Conservation (phyloP, 2,888 invertebrate species). For the Xylophagus ater region DNA sequence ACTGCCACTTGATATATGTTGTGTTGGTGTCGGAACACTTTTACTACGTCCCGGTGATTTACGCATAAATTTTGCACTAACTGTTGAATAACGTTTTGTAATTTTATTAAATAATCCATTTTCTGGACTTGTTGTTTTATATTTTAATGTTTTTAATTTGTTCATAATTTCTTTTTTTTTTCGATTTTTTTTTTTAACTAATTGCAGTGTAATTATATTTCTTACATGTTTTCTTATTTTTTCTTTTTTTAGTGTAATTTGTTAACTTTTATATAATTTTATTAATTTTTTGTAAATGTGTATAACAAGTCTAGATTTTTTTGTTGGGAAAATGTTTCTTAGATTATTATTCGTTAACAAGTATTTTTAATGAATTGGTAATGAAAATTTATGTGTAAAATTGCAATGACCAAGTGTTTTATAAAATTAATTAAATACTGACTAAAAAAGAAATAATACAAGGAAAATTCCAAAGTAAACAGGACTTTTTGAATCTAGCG, state of each 20-base stretch:
- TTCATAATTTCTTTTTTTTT: conserved; percentile 16
- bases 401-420: too few relatives aligned
- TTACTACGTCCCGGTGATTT: conserved; percentile 26
- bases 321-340: not conserved
- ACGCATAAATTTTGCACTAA: conserved; percentile 32
- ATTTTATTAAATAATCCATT: conserved; percentile 31
- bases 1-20: conserved; percentile 28
- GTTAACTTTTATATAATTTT: not conserved
- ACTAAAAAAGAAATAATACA: too few relatives aligned
- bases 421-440: too few relatives aligned
- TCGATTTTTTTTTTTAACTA: not conserved
- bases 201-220: not conserved
- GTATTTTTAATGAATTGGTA: too few relatives aligned
- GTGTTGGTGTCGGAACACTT: conserved; percentile 28
- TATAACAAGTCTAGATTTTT: not conserved
- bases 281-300: not conserved
- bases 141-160: conserved; percentile 21
- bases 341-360: too few relatives aligned
- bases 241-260: not conserved
- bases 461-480: too few relatives aligned
- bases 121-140: conserved; percentile 21
- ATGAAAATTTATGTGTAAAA: too few relatives aligned
- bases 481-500: too few relatives aligned
- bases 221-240: not conserved
- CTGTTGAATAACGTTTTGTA: conserved; percentile 35